phyloP scores from a whole-genome alignment of 1,140 invertebrate species.

The Mesaphorura yosii region DNA sequence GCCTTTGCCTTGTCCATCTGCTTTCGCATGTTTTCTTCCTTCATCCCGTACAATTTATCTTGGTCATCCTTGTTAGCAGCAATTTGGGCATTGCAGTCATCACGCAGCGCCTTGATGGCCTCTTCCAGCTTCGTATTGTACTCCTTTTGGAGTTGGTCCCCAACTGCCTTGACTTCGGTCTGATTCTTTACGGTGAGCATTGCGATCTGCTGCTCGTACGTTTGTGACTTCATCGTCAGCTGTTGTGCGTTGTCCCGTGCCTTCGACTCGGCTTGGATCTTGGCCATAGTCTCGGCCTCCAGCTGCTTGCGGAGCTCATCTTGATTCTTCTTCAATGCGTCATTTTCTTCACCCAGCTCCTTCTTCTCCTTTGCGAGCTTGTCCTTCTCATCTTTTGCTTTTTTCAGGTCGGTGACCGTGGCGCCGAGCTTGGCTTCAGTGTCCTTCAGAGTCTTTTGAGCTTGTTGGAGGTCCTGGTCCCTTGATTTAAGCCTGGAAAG shows the following conservation, averaged over 20 bases:
- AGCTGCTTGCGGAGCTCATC: background rate
- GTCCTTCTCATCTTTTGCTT: background rate
- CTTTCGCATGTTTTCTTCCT: constrained; percentile 9
- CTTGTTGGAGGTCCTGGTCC: too few relatives aligned
- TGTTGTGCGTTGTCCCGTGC: constrained; percentile 4
- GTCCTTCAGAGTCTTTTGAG: constrained; percentile 3
- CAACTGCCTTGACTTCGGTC: constrained; percentile 8
- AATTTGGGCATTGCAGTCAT: constrained; percentile 10
- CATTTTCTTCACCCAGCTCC: background rate
- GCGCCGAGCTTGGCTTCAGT: background rate
- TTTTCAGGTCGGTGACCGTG: constrained; percentile 3
- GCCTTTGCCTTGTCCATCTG: background rate
- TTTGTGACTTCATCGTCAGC: constrained; percentile 5
- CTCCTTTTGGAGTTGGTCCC: constrained; percentile 10
- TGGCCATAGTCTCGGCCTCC: background rate
- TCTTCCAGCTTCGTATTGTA: constrained; percentile 10
- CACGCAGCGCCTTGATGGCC: constrained; percentile 11
- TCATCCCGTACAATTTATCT: constrained; percentile 11
- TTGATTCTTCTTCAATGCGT: constrained; percentile 2
- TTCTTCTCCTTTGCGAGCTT: background rate
- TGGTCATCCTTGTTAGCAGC: constrained; percentile 8
- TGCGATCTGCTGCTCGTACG: constrained; percentile 12
- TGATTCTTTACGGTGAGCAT: background rate
- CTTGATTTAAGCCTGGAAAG: too few relatives aligned
- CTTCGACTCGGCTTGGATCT: background rate